Base-by-base conservation (phyloP, 2,888 invertebrate genomes). In the Lobophora halterata region DNA sequence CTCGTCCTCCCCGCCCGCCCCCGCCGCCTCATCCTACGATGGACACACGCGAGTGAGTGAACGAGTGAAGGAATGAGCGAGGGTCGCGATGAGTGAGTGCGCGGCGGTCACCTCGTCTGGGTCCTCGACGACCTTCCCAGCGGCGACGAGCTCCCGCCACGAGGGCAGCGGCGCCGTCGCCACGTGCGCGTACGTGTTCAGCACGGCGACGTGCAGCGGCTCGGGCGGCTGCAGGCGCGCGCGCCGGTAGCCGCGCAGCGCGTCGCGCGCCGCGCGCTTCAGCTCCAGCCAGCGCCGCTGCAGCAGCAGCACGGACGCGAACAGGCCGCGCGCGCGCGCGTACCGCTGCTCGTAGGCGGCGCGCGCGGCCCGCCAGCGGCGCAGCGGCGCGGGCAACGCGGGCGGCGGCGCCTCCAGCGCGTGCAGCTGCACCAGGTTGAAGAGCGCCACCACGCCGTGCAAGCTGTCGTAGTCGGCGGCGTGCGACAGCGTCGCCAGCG, bases 221-320 rank as follows among this genome's bases (percentile, higher is more conserved):
- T 14, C 4, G 27, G 7, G 24, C 28, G 23, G 18, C 4, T 21
- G 5, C 11, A 7, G 35, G 33, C 18, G 11, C 5, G 7, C 39
- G 19, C 11, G 3, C 10, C 14, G 21, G 37, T 37, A 45, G 40
- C 39, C 24, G 33, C 18, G 24, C n/a, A 35, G n/a, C 33, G 43
- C 5, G 42, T 31, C 17, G 14, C 52, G 42, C 42, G 61, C 36
- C 32, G 49, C 50, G 10, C 12, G 18, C 55, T 62, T 62, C 33
- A 70, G 53, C 51, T 66, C 67, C 55, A 52, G 46, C 70, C 70
- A 71, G 37, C 70, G 70, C 9, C 65, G 60, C 55, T 68, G 70
- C 48, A 71, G 55, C 45, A 56, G 46, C 38, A 69, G 37, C 10
- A 52, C 31, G 5, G 65, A 56, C 41, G 35, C 45, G 19, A 4